These are phyloP conservation scores for Riparia riparia DNA, from an alignment of 2,113 vertebrate species.

Conservation along the genomic window DNA sequence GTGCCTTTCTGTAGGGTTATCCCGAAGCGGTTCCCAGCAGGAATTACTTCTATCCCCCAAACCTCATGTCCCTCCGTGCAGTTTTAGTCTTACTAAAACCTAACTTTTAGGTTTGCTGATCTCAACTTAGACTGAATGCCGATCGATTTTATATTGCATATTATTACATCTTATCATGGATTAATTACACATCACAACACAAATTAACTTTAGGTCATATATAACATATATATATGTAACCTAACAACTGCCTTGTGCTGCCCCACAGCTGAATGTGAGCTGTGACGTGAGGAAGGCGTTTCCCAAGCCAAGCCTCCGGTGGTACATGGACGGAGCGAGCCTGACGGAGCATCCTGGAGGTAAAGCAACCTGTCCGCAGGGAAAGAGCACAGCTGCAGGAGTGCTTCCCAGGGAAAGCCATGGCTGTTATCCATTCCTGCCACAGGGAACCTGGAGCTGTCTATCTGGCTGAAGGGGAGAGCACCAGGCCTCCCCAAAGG, in stretches of 20 bases:
- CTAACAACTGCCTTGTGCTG: neutral
- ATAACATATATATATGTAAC: neutral
- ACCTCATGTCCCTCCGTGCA: no score
- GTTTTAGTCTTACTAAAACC: no score
- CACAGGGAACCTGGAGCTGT: neutral
- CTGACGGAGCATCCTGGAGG: neutral
- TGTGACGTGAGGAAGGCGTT: constrained; percentile 24
- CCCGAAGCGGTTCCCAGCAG: no score
- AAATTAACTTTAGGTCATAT: no score
- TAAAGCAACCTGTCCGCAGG: neutral
- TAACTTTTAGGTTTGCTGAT: no score
- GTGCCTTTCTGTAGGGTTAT: no score
- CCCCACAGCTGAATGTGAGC: neutral
- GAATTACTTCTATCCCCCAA: no score
- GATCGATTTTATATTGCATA: no score
- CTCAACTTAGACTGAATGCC: no score
- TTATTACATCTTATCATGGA: no score
- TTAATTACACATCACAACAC: no score
- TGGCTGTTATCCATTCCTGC: neutral
- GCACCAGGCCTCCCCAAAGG: neutral
- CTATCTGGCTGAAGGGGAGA: neutral
- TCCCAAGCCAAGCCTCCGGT: constrained; percentile 33
- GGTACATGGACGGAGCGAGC: neutral
- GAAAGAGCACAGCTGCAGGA: neutral
- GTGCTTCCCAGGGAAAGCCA: neutral